phyloP scores from a whole-genome alignment of 2,797 vertebrate species.

The Scarus forsteni region DNA sequence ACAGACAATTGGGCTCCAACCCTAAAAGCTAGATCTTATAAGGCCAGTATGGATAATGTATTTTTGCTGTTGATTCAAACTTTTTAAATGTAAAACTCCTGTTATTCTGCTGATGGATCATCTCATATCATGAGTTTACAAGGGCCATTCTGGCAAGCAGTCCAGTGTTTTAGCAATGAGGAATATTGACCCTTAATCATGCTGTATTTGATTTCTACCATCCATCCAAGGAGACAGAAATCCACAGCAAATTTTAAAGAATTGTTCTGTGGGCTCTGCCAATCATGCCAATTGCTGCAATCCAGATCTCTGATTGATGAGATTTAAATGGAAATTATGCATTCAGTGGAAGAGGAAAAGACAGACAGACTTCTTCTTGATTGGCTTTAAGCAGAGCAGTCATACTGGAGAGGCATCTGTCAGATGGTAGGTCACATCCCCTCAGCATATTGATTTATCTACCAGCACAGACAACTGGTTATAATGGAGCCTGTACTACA shows the following conservation, averaged over 20 bases:
- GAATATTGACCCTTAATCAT: slow-evolving; percentile 31
- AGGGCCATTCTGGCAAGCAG: slow-evolving; percentile 9
- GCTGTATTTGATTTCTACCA: slow-evolving; percentile 59
- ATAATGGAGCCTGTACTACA: slow-evolving; percentile 50
- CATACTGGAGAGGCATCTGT: slow-evolving; percentile 63
- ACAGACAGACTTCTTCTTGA: slow-evolving; percentile 60
- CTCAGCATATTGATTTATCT: slow-evolving; percentile 57
- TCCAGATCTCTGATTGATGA: slow-evolving; percentile 63
- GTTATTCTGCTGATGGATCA: slow-evolving; percentile 28
- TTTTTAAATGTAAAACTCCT: slow-evolving; percentile 1
- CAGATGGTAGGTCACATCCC: slow-evolving; percentile 57
- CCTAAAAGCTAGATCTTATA: background rate
- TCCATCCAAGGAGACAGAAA: slow-evolving; percentile 42
- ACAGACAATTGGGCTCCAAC: background rate
- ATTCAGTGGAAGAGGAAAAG: slow-evolving; percentile 57
- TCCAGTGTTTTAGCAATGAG: slow-evolving; percentile 25
- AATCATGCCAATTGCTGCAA: slow-evolving; percentile 62
- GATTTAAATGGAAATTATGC: slow-evolving; percentile 69
- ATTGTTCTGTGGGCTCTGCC: slow-evolving; percentile 54
- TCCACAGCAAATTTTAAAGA: slow-evolving; percentile 45
- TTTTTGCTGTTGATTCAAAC: background rate
- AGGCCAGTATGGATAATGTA: background rate
- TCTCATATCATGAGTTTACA: slow-evolving; percentile 9
- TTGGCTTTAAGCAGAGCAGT: slow-evolving; percentile 71
- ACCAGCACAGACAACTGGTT: slow-evolving; percentile 46